Percentiles rank a stretch among this genome's conserved stretches.
These are phyloP conservation scores for Macaria liturata DNA, from an alignment of 2,888 invertebrate species.

Conservation along the genomic window DNA sequence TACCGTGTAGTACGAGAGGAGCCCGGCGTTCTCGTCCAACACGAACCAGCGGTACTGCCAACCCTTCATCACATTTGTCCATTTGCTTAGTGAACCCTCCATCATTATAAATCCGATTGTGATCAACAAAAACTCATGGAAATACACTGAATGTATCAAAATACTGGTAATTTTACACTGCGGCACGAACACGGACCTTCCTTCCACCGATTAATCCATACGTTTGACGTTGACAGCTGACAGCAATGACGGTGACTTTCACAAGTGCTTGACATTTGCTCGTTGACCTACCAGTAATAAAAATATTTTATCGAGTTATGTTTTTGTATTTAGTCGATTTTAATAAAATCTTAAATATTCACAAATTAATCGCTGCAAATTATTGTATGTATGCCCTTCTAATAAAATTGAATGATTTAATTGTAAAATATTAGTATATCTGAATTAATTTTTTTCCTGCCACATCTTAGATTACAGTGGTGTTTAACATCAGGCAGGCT, in stretches of 20 bases:
- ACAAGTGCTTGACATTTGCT: slow-evolving; percentile 39
- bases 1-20: slow-evolving; percentile 98
- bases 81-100: slow-evolving; percentile 97
- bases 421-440: no score
- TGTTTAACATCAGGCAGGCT: no score
- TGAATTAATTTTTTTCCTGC: no score
- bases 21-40: slow-evolving; percentile 97
- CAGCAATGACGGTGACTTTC: slow-evolving; percentile 3
- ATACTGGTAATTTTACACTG: slow-evolving; percentile 67
- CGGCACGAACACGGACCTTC: slow-evolving; percentile 41
- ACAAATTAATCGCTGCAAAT: no score
- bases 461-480: no score
- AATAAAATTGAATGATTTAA: no score
- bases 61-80: slow-evolving; percentile 99
- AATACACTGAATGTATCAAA: slow-evolving; percentile 39
- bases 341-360: no score
- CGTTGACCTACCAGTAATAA: slow-evolving; percentile 42
- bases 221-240: slow-evolving; percentile 55
- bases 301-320: background rate
- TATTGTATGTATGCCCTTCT: no score
- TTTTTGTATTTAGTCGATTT: no score
- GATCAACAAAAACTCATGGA: slow-evolving; percentile 20
- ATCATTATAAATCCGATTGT: slow-evolving; percentile 81
- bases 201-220: slow-evolving; percentile 73
- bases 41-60: slow-evolving; percentile 99